Conservation (phyloP, 1,140 invertebrate species). For the Bombyx mandarina region DNA sequence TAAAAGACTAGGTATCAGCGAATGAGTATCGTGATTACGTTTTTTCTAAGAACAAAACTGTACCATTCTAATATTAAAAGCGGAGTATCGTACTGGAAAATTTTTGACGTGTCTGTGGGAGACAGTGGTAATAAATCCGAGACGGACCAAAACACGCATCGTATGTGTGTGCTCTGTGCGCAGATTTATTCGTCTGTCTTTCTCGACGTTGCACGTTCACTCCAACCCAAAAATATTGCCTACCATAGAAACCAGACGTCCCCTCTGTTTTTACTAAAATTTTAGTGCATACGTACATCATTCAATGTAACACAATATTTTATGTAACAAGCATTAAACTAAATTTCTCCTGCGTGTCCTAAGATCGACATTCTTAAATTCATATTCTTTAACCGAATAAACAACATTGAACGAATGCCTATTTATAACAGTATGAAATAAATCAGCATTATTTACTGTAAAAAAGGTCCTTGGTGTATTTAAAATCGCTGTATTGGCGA, state of each 20-base stretch:
- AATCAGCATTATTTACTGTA: slow-evolving; percentile 10
- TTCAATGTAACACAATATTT: background rate
- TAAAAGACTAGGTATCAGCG: too few species aligned
- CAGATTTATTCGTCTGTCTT: slow-evolving; percentile 34
- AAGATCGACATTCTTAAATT: background rate
- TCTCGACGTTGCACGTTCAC: slow-evolving; percentile 17
- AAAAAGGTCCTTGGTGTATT: slow-evolving; percentile 36
- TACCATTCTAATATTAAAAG: background rate
- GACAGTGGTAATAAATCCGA: slow-evolving; percentile 29
- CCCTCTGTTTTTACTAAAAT: background rate
- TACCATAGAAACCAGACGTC: slow-evolving; percentile 1
- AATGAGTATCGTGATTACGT: too few species aligned
- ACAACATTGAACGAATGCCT: background rate
- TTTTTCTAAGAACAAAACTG: too few species aligned
- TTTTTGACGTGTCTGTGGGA: slow-evolving; percentile 27
- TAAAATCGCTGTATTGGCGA: slow-evolving; percentile 52
- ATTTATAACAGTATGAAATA: background rate
- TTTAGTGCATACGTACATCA: background rate
- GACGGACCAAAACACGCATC: slow-evolving; percentile 25
- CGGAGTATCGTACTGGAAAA: slow-evolving; percentile 12
- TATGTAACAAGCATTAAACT: too few species aligned
- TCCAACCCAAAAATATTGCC: slow-evolving; percentile 24
- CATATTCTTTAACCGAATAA: background rate
- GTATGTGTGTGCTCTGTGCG: slow-evolving; percentile 25
- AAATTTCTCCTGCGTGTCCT: too few species aligned